Evolutionary conservation across 2,113 vertebrate species (phyloP), one percentile per base, ranked within the genome.

Genomic region (Cynopterus brachyotis): DNA sequence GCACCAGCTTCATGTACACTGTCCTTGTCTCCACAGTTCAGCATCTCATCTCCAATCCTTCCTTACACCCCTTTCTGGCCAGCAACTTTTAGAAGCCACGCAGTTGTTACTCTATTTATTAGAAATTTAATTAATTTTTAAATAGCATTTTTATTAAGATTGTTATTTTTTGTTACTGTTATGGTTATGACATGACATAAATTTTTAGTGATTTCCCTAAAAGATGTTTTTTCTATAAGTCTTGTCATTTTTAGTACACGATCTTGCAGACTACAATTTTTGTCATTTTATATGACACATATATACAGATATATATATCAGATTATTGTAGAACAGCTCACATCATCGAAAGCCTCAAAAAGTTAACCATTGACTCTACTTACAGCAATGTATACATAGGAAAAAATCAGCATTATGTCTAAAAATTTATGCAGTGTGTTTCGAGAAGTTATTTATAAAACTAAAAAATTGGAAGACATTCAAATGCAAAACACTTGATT

Each of bases 391-490:
- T 11, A 84, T 13, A 53, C 11, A 66, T 1, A 88, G 4, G 20
- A 9, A 16, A 73, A 93, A 82, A 85, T 64, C 16, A 92, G 50
- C 93, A 8, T 20, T 82, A 81, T 9, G 75, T 24, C 37, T 30
- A 82, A 79, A 93, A 96, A 89, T 79, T 17, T 89, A 94, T 37
- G 20, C 40, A 73, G 22, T 35, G 2, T 37, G 24, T 87, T 92
- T 92, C 50, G 57, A 90, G 82, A 82, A 70, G 62, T 93, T 92
- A 96, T 79, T 95, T 97, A 89, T 60, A 78, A 97, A 95, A 87
- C 69, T 86, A 57, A 95, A 83, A 89, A 84, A n/a, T 37, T 72
- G 35, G 57, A 76, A 94, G 80, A 35, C 32, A 95, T 81, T 47
- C 64, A 97, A 89, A 97, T 50, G 20, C 15, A 28, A 45, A 80